Evolutionary conservation across 2,888 invertebrate genomes (phyloP), one percentile per base, ranked within the genome.

Genomic region (Bellardia bayeri): DNA sequence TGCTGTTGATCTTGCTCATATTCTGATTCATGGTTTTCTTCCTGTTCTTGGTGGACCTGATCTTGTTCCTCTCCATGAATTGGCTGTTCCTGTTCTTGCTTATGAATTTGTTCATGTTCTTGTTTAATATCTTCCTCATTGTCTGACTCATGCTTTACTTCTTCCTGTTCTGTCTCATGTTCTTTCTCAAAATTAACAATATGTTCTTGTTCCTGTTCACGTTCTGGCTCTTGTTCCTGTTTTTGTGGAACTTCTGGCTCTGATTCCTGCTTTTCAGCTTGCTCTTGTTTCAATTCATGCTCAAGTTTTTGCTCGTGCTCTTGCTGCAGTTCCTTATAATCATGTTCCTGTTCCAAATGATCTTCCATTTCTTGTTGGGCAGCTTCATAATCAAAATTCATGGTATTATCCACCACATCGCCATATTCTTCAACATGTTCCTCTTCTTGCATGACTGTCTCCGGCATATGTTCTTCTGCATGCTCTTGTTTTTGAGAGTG

Each of bases 341-440:
- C 37, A 23, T 30, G n/a, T 37, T 82, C 58, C 14, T 51, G 56
- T 33, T 78, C 54, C 14, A 56, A 23, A 3, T 42, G 14, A 13
- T 86, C 76, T 68, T 86, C 86, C 40, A 64, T 74, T 42, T 88
- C 88, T n/a, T 88, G 69, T 56, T 89, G 86, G 1, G 78, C 82
- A 37, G 85, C 87, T 89, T 91, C 92, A 82, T 92, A 92, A 91
- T 92, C 92, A 78, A 92, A 92, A 90, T 92, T 92, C 91, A 92
- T 92, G 87, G 91, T 91, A 83, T 92, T 91, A 74, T 92, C 91
- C 14, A 81, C 66, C 3, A 72, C 76, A 82, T 85, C 56, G 1
- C 82, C 61, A 42, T 87, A 87, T 14, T 85, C 81, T 16, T 66
- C 81, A 1, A 13, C 14, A 64, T 61, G 68, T 11, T 82, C 37